Base-by-base conservation (phyloP, 2,888 invertebrate genomes). In the Apoda limacodes region DNA sequence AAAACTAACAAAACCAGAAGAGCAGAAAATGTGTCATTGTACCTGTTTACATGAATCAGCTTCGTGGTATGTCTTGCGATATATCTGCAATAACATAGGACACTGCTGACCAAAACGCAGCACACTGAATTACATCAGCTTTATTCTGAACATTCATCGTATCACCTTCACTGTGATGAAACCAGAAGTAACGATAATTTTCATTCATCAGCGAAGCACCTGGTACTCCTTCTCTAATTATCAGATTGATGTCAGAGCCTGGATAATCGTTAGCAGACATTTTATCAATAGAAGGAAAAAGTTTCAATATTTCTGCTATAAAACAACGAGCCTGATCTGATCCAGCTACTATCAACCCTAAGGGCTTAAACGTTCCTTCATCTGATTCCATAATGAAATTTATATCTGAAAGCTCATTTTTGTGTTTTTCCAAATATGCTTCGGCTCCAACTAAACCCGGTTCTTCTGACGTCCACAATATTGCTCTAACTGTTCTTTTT, bases 391-490 rank as follows among this genome's bases (percentile, higher is more conserved):
- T 88, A 2, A 91, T 86, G 28, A 91, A 85, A 52, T 87, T 87
- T 34, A 90, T 85, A 42, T 89, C 86, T 3, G 82, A 56, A 20
- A 81, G 60, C 43, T 81, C 78, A 27, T 78, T 54, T 46, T 71
- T 68, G 49, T 92, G 90, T 3, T 60, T 57, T 29, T 83, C 55
- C 41, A 84, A 82, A 55, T 92, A 93, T 0, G 83, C 83, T 13
- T 64, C 42, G 1, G 88, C 88, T 15, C 92, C 92, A 28, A 86
- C 48, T 0, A 85, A 66, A 5, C 92, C 92, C 39, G 84, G 65
- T 67, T 93, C 92, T 71, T 93, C 93, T 1, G 83, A 87, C 0
- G 93, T 92, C 92, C 92, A 93, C 45, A 93, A 71, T 32, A 93
- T 87, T 11, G 88, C 75, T 45, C 88, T 81, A 14, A 93, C 56